Evolutionary conservation across 2,113 vertebrate genomes (phyloP).

Genomic region (Hippoglossus stenolepis): DNA sequence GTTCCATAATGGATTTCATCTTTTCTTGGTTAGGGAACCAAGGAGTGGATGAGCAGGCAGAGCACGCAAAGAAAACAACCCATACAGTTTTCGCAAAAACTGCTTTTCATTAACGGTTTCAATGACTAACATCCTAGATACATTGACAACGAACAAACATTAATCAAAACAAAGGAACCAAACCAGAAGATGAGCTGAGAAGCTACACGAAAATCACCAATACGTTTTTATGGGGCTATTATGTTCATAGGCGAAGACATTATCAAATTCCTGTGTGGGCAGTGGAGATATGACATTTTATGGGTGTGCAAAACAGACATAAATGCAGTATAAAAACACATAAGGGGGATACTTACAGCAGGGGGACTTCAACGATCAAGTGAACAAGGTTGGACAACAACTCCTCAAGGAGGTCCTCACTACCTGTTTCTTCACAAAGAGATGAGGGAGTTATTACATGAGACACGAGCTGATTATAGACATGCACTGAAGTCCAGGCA

Average conservation of each 20-base stretch:
- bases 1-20: slow-evolving; percentile 45
- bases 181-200: not conserved
- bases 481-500: no score
- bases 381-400: slow-evolving; percentile 93
- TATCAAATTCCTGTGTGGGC: not conserved
- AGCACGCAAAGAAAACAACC: slow-evolving; percentile 29
- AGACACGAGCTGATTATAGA: slow-evolving; percentile 2
- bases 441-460: slow-evolving; percentile 30
- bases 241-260: slow-evolving; percentile 2
- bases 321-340: not conserved
- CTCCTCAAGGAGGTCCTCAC: slow-evolving; percentile 94
- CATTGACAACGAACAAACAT: slow-evolving; percentile 24
- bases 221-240: not conserved
- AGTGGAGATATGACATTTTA: slow-evolving; percentile 22
- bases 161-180: slow-evolving; percentile 15
- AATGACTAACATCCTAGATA: slow-evolving; percentile 41
- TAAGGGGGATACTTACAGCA: slow-evolving; percentile 88
- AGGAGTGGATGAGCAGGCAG: slow-evolving; percentile 14
- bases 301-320: slow-evolving; percentile 6
- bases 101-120: slow-evolving; percentile 41
- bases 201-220: not conserved
- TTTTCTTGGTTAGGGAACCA: slow-evolving; percentile 34
- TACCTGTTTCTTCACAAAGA: slow-evolving; percentile 77
- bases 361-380: slow-evolving; percentile 94
- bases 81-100: slow-evolving; percentile 4